A percentile compares a stretch with the other conserved stretches of the same genome.
These are phyloP conservation scores for Colinus virginianus DNA, from an alignment of 2,113 vertebrate species.

Conservation along the genomic window DNA sequence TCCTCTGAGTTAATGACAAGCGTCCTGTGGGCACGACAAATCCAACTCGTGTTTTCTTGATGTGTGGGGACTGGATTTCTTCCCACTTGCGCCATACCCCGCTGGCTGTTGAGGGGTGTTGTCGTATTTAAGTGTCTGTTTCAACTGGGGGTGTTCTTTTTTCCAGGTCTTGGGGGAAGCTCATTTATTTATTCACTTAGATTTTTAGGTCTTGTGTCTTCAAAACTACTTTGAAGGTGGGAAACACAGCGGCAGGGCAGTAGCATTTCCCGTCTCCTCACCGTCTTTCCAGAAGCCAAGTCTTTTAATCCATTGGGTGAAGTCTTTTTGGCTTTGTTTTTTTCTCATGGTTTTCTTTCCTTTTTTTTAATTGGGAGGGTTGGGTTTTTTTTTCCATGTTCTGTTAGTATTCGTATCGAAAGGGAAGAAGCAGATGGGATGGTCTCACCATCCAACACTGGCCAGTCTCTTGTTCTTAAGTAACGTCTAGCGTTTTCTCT, in stretches of 20 bases:
- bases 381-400: neutral
- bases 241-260: neutral
- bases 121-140: neutral
- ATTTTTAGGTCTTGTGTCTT: neutral
- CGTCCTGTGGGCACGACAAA: neutral
- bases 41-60: neutral
- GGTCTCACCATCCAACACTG: neutral
- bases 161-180: neutral
- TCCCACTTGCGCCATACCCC: neutral
- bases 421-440: neutral
- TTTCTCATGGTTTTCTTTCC: neutral
- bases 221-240: neutral
- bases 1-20: neutral
- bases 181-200: neutral
- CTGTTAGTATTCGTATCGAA: neutral
- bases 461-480: neutral
- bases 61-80: neutral
- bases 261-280: neutral
- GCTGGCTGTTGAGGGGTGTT: neutral
- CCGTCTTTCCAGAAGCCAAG: neutral
- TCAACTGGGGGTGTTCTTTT: neutral
- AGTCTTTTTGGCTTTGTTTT: neutral
- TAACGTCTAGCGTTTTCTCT: neutral
- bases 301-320: rapidly evolving
- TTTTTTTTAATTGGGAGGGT: neutral